Percentiles rank a stretch among this genome's conserved stretches.
These are phyloP conservation scores for Buathra laborator DNA, from an alignment of 2,888 invertebrate species.

Conservation along the genomic window DNA sequence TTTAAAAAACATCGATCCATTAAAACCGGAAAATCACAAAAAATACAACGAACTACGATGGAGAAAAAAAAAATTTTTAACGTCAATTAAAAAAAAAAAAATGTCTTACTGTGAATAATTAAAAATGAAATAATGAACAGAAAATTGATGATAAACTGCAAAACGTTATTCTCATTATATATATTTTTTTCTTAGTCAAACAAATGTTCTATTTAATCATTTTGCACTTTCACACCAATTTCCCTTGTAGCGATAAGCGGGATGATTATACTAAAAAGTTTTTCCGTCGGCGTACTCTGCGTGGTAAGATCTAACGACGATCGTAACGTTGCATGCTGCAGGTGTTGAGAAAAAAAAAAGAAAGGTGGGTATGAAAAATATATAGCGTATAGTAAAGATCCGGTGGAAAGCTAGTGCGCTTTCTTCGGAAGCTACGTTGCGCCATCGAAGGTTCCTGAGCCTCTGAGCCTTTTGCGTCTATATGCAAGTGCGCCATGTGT, in stretches of 20 bases:
- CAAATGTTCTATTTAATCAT: too few species aligned
- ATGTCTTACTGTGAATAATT: too few species aligned
- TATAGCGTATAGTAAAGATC: constrained; percentile 56
- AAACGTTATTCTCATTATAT: too few species aligned
- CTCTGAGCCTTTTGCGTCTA: constrained; percentile 1
- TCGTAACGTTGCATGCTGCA: constrained; percentile 50
- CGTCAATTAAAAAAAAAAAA: too few species aligned
- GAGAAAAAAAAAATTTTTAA: too few species aligned
- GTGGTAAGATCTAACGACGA: constrained; percentile 24
- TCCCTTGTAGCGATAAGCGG: not conserved
- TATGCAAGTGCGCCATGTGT: constrained; percentile 25
- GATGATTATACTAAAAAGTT: constrained; percentile 16
- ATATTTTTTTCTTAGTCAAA: too few species aligned
- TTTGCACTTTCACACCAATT: not conserved
- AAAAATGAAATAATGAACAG: too few species aligned
- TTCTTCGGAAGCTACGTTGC: constrained; percentile 28
- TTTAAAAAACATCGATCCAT: too few species aligned
- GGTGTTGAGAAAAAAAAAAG: constrained; percentile 50
- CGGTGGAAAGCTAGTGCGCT: constrained; percentile 48
- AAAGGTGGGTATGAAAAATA: constrained; percentile 46
- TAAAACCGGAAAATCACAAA: too few species aligned
- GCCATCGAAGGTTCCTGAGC: constrained; percentile 15
- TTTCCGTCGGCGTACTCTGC: constrained; percentile 19
- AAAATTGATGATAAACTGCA: too few species aligned
- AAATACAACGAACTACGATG: too few species aligned